Percentiles rank a stretch among this genome's conserved stretches.
These are phyloP conservation scores for Euphydryas editha DNA, from an alignment of 2,888 invertebrate genomes.

Conservation along the genomic window DNA sequence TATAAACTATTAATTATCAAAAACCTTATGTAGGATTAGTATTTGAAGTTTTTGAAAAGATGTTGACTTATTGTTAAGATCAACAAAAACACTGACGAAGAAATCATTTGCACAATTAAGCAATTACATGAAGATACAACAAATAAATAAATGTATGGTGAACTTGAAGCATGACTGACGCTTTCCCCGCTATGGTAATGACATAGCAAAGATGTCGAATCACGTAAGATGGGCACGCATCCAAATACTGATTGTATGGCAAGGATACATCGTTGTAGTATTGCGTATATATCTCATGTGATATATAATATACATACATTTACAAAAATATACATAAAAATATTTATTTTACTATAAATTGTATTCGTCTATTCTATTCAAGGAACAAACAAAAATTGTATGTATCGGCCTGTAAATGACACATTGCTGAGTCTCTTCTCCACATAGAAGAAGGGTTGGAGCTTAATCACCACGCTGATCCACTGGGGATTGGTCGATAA, in stretches of 20 bases:
- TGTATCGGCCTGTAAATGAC: too few species aligned
- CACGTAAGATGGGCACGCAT: slow-evolving; percentile 53
- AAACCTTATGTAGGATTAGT: too few species aligned
- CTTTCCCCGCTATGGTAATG: slow-evolving; percentile 28
- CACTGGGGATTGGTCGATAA: too few species aligned
- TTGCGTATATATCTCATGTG: slow-evolving; percentile 22
- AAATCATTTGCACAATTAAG: background rate
- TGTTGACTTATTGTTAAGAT: too few species aligned
- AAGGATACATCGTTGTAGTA: slow-evolving; percentile 32
- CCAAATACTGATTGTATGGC: slow-evolving; percentile 56
- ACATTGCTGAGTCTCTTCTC: too few species aligned
- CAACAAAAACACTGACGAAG: background rate
- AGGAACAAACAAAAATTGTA: too few species aligned
- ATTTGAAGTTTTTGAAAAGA: too few species aligned
- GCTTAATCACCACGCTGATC: too few species aligned
- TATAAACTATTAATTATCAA: too few species aligned
- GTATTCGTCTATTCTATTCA: background rate
- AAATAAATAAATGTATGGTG: slow-evolving; percentile 1
- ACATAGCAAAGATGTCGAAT: slow-evolving; percentile 45
- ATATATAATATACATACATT: slow-evolving; percentile 14
- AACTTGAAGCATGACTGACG: slow-evolving; percentile 23
- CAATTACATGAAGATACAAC: background rate
- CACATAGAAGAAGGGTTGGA: too few species aligned
- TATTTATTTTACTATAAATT: background rate
- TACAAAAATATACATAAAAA: too few species aligned